Evolutionary conservation across 1,140 invertebrate genomes (phyloP).

Genomic region (Lepidurus packardi): DNA sequence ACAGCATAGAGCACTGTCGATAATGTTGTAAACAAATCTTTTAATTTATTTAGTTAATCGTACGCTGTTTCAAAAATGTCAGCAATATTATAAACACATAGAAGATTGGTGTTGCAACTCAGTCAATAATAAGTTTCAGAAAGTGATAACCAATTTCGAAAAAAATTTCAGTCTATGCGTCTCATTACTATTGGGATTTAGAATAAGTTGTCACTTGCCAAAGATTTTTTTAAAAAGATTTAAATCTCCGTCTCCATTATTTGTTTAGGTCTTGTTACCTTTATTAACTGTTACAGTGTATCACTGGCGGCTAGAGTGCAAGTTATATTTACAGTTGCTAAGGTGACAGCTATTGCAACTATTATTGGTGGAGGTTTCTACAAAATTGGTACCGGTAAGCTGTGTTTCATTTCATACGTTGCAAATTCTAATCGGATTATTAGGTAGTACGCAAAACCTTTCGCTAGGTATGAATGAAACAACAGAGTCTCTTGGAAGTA

Average conservation of each 20-base stretch:
- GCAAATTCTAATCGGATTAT: background rate
- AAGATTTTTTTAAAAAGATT: slow-evolving; percentile 27
- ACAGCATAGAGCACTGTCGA: too few species aligned
- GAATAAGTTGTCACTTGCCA: too few species aligned
- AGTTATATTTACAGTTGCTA: slow-evolving; percentile 47
- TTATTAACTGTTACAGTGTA: slow-evolving; percentile 48
- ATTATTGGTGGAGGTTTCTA: slow-evolving; percentile 47
- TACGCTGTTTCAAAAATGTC: too few species aligned
- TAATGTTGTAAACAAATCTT: too few species aligned
- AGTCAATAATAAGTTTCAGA: too few species aligned
- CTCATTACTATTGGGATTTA: too few species aligned
- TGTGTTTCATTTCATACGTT: background rate
- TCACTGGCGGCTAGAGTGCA: slow-evolving; percentile 47
- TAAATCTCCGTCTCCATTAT: slow-evolving; percentile 40
- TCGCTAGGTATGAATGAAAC: slow-evolving; percentile 46
- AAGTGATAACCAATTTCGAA: too few species aligned
- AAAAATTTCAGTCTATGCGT: too few species aligned
- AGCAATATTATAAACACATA: too few species aligned
- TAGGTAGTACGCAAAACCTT: slow-evolving; percentile 42
- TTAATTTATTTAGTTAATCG: too few species aligned
- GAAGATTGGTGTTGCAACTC: too few species aligned
- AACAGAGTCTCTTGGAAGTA: slow-evolving; percentile 41
- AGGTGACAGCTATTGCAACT: slow-evolving; percentile 46
- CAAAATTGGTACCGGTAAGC: slow-evolving; percentile 43
- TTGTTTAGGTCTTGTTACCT: slow-evolving; percentile 45